Evolutionary conservation across 2,797 vertebrate species (phyloP), one percentile per base, ranked within the genome.

Genomic region (Saxicola maurus): DNA sequence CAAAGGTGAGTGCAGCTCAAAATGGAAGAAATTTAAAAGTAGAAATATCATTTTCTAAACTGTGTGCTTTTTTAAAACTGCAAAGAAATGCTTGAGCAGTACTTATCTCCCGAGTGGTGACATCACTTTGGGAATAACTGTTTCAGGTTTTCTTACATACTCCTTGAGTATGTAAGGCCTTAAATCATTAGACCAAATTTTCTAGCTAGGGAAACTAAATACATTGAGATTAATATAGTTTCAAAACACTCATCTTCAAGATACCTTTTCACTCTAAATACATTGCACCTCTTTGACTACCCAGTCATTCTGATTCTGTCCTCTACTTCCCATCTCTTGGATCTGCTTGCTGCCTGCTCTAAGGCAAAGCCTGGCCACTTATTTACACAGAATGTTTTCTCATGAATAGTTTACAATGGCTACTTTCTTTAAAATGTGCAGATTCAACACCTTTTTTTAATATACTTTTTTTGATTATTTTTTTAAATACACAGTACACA

Each of bases 401-500:
- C 86, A 95, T 92, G 93, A 96, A 95, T 92, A 94, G 93, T 89
- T 96, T 94, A 93, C 96, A 94, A 93, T 51, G 66, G 76, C 95
- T 92, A 92, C 93, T 95, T 94, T 95, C 94, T 95, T 97, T 94
- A 90, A 90, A 94, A 96, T 97, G 95, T 94, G 66, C 96, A 96
- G 94, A 95, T 89, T 94, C 94, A 97, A 97, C 94, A 97, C 61
- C 61, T 30, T 73, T 95, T 93, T 92, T 72, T 35, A 46, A 85
- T 71, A 86, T 52, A 75, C 10, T 49, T 68, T 95, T 95, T 87
- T 73, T 7, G 37, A 49, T 69, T 91, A 35, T 88, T 92, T 91
- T 92, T 92, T 95, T 89, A 95, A 96, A 95, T 95, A 97, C 95
- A 97, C 93, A 96, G 80, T 96, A 97, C 96, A 96, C 96, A 94